Percentiles rank a stretch among this genome's conserved stretches.
phyloP scores from a whole-genome alignment of 2,797 vertebrate genomes.

The Epinephelus coioides region DNA sequence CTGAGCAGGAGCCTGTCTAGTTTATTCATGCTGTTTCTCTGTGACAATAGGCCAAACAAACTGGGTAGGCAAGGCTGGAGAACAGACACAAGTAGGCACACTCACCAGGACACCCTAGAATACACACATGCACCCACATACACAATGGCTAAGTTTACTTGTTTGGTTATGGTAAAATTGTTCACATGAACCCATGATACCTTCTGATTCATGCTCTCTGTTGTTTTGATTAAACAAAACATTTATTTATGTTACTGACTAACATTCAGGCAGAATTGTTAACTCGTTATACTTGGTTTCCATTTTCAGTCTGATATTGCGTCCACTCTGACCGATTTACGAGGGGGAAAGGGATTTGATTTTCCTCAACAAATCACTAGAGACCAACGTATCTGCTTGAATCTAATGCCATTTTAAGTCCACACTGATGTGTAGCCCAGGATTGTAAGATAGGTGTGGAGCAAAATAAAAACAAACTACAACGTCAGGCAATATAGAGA shows the following conservation, averaged over 20 bases:
- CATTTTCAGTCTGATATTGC: too few species aligned
- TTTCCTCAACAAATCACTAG: too few species aligned
- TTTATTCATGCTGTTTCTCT: constrained; percentile 38
- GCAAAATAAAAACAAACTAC: too few species aligned
- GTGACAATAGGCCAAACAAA: constrained; percentile 53
- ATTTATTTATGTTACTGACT: neutral
- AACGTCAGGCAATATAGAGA: too few species aligned
- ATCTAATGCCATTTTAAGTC: too few species aligned
- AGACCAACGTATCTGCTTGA: too few species aligned
- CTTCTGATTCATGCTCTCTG: neutral
- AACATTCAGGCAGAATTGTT: too few species aligned
- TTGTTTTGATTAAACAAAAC: constrained; percentile 3
- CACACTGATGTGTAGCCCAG: too few species aligned
- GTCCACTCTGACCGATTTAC: too few species aligned
- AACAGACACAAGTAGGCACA: neutral
- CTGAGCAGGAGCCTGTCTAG: constrained; percentile 24
- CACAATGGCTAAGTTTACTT: constrained; percentile 6
- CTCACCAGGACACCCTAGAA: neutral
- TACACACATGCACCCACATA: neutral
- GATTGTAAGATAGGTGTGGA: too few species aligned
- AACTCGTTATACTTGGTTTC: too few species aligned
- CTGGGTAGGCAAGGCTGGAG: constrained; percentile 16
- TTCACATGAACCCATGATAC: constrained; percentile 15
- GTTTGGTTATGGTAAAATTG: neutral
- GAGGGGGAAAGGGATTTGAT: too few species aligned